phyloP scores from a whole-genome alignment of 2,888 invertebrate genomes.

The Xanthia icteritia region DNA sequence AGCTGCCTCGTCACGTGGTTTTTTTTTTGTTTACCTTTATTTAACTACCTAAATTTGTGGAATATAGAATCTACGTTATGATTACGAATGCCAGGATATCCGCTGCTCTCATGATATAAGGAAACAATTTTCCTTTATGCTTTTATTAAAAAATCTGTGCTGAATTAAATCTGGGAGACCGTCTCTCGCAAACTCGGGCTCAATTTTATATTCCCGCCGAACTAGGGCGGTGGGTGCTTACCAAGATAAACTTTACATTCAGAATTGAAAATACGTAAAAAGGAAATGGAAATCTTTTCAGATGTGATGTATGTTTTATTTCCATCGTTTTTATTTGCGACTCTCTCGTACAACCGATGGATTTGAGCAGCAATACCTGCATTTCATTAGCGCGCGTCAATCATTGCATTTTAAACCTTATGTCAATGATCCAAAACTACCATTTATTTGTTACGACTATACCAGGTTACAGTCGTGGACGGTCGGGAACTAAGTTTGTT shows the following conservation, averaged over 20 bases:
- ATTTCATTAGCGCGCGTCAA: background rate
- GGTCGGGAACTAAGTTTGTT: no score
- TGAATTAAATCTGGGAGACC: constrained; percentile 20
- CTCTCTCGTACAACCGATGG: background rate
- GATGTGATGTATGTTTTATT: constrained; percentile 6
- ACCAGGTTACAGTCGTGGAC: background rate
- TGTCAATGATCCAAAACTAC: background rate
- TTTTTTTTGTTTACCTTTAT: no score
- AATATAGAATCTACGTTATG: background rate
- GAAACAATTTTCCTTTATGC: constrained; percentile 8
- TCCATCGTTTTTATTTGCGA: background rate
- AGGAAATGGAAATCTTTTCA: constrained; percentile 22
- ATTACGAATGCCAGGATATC: background rate
- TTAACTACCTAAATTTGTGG: no score
- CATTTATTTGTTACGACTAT: background rate
- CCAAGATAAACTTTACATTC: constrained; percentile 46
- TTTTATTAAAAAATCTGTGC: constrained; percentile 40
- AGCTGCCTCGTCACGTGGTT: no score
- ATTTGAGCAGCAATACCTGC: background rate
- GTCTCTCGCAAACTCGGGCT: constrained; percentile 28
- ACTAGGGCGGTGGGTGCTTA: constrained; percentile 17
- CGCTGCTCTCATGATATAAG: background rate
- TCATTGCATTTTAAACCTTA: background rate
- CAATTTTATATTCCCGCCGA: constrained; percentile 34
- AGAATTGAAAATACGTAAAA: constrained; percentile 41